Evolutionary conservation across 2,888 invertebrate species (phyloP).

Genomic region (Pteria penguin): DNA sequence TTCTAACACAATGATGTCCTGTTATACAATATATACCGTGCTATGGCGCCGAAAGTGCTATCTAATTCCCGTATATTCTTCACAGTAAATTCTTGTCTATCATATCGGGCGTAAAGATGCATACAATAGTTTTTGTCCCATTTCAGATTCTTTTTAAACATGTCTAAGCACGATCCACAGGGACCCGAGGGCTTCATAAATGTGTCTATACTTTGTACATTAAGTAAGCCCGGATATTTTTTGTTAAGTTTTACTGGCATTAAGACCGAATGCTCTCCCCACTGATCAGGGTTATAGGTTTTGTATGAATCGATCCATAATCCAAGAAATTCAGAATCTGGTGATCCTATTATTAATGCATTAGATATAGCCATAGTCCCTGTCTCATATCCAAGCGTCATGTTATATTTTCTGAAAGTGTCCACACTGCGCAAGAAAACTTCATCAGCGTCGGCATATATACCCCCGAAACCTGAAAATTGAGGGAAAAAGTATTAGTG

Average conservation of each 20-base stretch:
- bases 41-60: slow-evolving; percentile 15
- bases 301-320: slow-evolving; percentile 9
- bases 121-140: slow-evolving; percentile 25
- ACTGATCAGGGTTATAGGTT: background rate
- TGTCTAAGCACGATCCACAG: background rate
- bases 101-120: slow-evolving; percentile 13
- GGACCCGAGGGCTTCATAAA: background rate
- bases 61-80: slow-evolving; percentile 2
- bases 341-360: slow-evolving; percentile 13
- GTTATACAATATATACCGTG: slow-evolving; percentile 13
- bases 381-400: slow-evolving; percentile 4
- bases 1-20: slow-evolving; percentile 16
- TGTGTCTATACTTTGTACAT: background rate
- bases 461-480: slow-evolving; percentile 26
- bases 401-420: background rate
- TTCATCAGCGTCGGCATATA: slow-evolving; percentile 24
- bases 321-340: slow-evolving; percentile 6
- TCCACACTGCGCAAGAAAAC: background rate
- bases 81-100: background rate
- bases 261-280: slow-evolving; percentile 13
- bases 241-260: slow-evolving; percentile 2
- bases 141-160: slow-evolving; percentile 17
- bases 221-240: background rate
- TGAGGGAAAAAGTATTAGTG: no score
- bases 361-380: background rate